A percentile compares a stretch with the other conserved stretches of the same genome.
Conservation (phyloP, 2,888 invertebrate genomes). For the Heliconius cydno region DNA sequence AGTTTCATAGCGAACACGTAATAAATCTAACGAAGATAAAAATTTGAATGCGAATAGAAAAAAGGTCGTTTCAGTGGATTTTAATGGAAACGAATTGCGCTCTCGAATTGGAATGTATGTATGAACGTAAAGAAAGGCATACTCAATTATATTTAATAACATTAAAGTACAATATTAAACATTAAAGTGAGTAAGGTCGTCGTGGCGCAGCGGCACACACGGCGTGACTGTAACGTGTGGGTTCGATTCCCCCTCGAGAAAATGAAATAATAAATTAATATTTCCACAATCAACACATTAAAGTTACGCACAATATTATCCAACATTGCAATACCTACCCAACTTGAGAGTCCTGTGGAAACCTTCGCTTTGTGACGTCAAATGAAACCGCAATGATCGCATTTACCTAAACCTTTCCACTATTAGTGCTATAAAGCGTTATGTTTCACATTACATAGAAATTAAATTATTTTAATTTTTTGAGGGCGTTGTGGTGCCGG, state of each 20-base stretch:
- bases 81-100: slow-evolving; percentile 17
- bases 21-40: slow-evolving; percentile 34
- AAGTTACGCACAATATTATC: not conserved
- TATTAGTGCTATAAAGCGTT: not conserved
- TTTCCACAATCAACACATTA: no score
- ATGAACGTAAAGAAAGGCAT: not conserved
- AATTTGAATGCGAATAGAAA: slow-evolving; percentile 31
- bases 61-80: slow-evolving; percentile 20
- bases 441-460: not conserved
- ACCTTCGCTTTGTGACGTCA: slow-evolving; percentile 5
- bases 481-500: no score
- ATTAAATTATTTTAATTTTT: not conserved
- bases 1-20: slow-evolving; percentile 27
- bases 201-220: no score
- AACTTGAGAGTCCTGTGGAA: not conserved
- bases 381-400: not conserved
- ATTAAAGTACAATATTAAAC: not conserved
- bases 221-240: no score
- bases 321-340: not conserved
- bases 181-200: no score
- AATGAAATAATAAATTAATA: no score
- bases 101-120: not conserved
- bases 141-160: not conserved
- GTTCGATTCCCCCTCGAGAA: no score
- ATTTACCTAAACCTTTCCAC: slow-evolving; percentile 12